Base-by-base conservation (phyloP, 2,113 vertebrate genomes). In the Nothobranchius kuhntae region DNA sequence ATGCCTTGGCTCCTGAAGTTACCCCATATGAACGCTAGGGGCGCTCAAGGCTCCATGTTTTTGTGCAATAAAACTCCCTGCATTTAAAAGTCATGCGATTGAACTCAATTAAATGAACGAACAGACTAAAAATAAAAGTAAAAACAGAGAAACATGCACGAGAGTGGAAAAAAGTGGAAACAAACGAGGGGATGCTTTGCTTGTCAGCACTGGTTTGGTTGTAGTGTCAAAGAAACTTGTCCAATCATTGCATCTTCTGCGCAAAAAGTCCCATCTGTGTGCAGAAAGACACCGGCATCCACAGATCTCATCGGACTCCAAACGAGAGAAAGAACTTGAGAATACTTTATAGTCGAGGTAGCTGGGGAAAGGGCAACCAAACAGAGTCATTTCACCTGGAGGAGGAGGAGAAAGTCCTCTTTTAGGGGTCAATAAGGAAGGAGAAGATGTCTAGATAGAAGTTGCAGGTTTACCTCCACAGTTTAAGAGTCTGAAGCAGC, bases 271-370 rank as follows among this genome's bases (percentile, higher is more conserved):
- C 84, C 75, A 55, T 80, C 60, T 71, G 72, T 73, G 12, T 66
- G 67, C 52, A 50, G 68, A 76, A 54, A 82, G 68, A 70, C 50
- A 84, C 75, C 81, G 80, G 64, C 78, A 84, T 62, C 42, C 42
- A 66, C 58, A 60, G 62, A 68, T 68, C 57, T 65, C 68, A 68
- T 71, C 73, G 65, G 78, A 79, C 85, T 85, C 69, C 53, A 71
- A 73, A 73, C 38, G 77, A 83, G 75, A 56, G 52, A 79, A 62
- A 90, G 88, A 84, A 87, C 82, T 79, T 82, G 82, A 89, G 88
- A 95, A 95, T 92, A 95, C 95, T 95, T 94, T 91, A 93, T 76
- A 93, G 93, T 93, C 94, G 95, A 96, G 95, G 95, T 96, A 96
- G 95, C 94, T 95, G 94, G 91, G 89, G 87, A 80, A 65, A 81